Conservation (phyloP, 2,797 vertebrate genomes). For the Pachyuromys duprasi region DNA sequence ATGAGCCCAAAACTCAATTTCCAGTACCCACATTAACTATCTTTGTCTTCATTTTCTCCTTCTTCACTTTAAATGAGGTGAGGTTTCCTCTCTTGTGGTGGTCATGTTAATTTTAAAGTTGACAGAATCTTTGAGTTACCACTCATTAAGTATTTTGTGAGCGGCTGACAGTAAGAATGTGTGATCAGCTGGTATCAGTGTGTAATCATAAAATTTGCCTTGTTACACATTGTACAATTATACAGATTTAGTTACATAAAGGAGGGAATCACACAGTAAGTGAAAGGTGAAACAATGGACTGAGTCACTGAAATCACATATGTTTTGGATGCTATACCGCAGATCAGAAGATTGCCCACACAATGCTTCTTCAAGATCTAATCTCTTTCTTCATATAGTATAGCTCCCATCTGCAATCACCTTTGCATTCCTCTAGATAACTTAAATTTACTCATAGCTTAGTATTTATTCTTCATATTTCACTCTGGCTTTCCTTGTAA, state of each 20-base stretch:
- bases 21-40: not conserved
- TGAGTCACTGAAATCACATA: not conserved
- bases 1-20: rapidly evolving
- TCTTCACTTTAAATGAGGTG: not conserved
- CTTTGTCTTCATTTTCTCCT: not conserved
- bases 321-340: rapidly evolving
- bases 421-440: not conserved
- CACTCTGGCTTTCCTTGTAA: not conserved
- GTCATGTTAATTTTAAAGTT: not conserved
- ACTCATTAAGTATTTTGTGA: not conserved
- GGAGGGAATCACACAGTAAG: too few species aligned
- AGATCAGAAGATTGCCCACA: not conserved
- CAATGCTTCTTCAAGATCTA: not conserved
- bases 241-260: not conserved
- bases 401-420: not conserved
- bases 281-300: too few species aligned
- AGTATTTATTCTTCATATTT: not conserved
- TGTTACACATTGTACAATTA: not conserved
- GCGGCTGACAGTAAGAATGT: not conserved
- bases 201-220: not conserved
- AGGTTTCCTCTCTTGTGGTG: not conserved
- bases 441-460: not conserved
- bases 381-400: not conserved
- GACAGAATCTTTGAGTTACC: not conserved
- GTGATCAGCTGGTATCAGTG: not conserved